These are phyloP conservation scores for Palloptera scutellata DNA, from an alignment of 2,888 invertebrate genomes.

Conservation along the genomic window DNA sequence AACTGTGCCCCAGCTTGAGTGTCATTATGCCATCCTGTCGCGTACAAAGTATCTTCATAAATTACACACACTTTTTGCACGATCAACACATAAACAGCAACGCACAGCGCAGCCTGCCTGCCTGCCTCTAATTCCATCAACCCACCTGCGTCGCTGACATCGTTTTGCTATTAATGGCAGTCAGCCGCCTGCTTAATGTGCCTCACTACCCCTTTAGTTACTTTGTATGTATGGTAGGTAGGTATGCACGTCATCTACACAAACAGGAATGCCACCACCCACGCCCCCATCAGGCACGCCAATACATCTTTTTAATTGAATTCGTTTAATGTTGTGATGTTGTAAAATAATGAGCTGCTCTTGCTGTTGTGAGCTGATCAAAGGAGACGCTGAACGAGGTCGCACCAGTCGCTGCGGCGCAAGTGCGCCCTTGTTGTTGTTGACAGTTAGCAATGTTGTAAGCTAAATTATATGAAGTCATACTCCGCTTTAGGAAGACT, in stretches of 20 bases:
- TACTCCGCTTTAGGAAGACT: constrained; percentile 14
- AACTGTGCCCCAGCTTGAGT: background rate
- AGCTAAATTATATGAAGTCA: constrained; percentile 22
- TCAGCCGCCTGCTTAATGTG: background rate
- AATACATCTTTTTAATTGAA: constrained; percentile 33
- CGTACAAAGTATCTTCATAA: constrained; percentile 23
- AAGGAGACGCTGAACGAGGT: no score
- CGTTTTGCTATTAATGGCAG: background rate
- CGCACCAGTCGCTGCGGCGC: no score
- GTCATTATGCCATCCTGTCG: constrained; percentile 10
- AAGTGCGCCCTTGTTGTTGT: no score
- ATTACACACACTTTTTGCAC: constrained; percentile 30
- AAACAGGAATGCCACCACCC: no score
- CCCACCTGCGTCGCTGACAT: background rate
- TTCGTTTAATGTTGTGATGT: background rate
- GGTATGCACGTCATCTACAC: no score
- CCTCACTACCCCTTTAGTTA: background rate
- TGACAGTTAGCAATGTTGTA: constrained; percentile 14
- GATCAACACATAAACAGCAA: constrained; percentile 30
- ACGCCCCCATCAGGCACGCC: background rate
- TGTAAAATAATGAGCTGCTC: no score
- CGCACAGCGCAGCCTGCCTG: background rate
- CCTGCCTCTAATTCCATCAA: background rate
- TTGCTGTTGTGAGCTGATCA: no score
- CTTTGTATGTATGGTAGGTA: background rate